Percentiles rank a stretch among this genome's conserved stretches.
These are phyloP conservation scores for Maniola hyperantus DNA, from an alignment of 2,888 invertebrate genomes.

Conservation along the genomic window DNA sequence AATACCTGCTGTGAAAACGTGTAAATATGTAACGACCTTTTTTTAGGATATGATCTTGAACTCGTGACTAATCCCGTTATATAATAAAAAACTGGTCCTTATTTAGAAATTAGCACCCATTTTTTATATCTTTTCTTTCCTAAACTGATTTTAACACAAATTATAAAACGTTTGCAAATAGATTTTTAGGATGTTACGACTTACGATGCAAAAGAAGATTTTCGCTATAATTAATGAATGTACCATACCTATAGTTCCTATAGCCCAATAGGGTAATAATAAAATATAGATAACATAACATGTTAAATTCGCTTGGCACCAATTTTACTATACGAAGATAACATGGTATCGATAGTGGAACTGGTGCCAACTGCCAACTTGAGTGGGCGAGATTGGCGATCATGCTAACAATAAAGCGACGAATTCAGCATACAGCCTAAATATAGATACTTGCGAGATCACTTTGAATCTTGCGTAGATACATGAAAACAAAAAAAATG, in stretches of 20 bases:
- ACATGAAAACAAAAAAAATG: no score
- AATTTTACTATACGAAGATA: slow-evolving; percentile 2
- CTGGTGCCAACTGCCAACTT: slow-evolving; percentile 8
- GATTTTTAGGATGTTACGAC: no score
- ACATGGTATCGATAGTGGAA: neutral
- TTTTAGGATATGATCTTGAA: neutral
- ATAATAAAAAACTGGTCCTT: no score
- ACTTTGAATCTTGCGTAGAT: no score
- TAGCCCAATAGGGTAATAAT: neutral
- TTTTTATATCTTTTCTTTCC: no score
- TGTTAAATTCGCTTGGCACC: neutral
- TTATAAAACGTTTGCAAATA: no score
- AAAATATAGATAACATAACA: neutral
- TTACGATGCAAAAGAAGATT: no score
- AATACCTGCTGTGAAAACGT: slow-evolving; percentile 19
- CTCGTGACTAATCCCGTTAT: no score
- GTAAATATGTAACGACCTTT: slow-evolving; percentile 12
- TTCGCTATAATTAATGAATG: neutral
- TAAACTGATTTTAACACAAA: no score
- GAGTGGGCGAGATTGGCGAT: slow-evolving; percentile 3
- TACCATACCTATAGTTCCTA: neutral
- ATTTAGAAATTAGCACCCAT: no score
- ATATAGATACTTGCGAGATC: neutral
- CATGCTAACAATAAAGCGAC: neutral
- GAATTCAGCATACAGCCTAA: neutral